phyloP scores from a whole-genome alignment of 2,888 invertebrate species.

The Drosophila quinaria region DNA sequence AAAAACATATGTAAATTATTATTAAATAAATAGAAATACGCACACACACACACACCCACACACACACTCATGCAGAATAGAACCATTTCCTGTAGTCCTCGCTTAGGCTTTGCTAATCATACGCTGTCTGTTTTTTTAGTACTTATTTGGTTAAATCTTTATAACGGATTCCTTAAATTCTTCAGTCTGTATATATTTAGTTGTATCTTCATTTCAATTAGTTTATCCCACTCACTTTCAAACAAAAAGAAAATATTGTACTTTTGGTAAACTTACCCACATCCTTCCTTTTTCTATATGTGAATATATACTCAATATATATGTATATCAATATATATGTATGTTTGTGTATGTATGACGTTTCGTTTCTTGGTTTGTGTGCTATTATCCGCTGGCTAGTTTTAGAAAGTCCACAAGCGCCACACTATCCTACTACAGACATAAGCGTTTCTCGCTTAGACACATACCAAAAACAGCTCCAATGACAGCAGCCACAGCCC shows the following conservation, averaged over 20 bases:
- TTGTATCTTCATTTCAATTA: neutral
- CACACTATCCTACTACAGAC: constrained; percentile 83
- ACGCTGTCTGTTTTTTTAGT: neutral
- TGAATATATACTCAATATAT: constrained; percentile 5
- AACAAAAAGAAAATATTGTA: constrained; percentile 9
- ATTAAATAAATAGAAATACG: neutral
- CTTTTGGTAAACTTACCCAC: constrained; percentile 38
- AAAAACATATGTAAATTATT: neutral
- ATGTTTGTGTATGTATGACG: constrained; percentile 25
- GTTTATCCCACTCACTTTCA: constrained; percentile 2
- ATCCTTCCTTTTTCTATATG: constrained; percentile 13
- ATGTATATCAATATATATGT: neutral
- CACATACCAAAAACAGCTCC: constrained; percentile 80
- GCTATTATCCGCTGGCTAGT: constrained; percentile 76
- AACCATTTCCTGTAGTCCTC: constrained; percentile 33
- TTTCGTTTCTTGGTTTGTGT: constrained; percentile 64
- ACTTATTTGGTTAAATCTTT: neutral
- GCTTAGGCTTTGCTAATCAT: constrained; percentile 39
- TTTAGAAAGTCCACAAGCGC: constrained; percentile 82
- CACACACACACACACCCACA: neutral
- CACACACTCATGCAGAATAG: neutral
- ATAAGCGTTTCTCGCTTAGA: constrained; percentile 83
- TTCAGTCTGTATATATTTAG: constrained; percentile 19
- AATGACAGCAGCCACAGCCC: constrained; percentile 61
- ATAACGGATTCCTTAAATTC: neutral